phyloP scores from a whole-genome alignment of 2,113 vertebrate species.

The Micronisus gabar region DNA sequence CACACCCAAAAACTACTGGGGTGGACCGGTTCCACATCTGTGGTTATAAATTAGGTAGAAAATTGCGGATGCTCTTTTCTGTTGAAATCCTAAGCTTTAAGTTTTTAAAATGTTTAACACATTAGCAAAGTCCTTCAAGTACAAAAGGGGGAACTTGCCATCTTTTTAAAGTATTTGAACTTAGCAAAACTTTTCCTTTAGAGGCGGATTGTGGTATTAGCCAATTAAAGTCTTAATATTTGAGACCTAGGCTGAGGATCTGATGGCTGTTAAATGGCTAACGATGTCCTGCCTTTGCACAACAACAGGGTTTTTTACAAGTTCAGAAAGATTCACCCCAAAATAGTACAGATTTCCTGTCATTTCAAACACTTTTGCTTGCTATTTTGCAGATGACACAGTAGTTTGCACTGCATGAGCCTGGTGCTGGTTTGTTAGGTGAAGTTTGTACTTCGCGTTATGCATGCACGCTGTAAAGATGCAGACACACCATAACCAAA shows the following conservation, averaged over 20 bases:
- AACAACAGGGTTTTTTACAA: no score
- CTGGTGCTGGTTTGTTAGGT: no score
- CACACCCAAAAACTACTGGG: background rate
- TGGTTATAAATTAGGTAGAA: background rate
- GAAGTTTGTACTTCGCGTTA: no score
- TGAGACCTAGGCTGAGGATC: background rate
- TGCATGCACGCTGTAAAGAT: no score
- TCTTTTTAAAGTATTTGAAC: background rate
- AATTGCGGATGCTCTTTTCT: background rate
- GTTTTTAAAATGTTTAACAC: background rate
- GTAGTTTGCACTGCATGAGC: no score
- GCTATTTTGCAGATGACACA: no score
- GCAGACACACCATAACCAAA: no score
- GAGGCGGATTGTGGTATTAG: background rate
- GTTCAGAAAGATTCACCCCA: no score
- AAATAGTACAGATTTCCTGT: no score
- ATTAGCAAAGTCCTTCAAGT: background rate
- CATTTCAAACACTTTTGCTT: no score
- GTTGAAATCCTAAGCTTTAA: background rate
- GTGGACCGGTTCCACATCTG: background rate
- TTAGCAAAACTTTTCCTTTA: background rate
- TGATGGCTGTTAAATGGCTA: no score
- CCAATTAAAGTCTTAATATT: background rate
- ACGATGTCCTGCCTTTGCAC: no score
- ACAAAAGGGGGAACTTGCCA: background rate